Percentiles rank a stretch among this genome's conserved stretches.
Evolutionary conservation across 30 jellyfish, hydroid and myxozoan genomes (phyloP).

Genomic region (Aurelia sp.): DNA sequence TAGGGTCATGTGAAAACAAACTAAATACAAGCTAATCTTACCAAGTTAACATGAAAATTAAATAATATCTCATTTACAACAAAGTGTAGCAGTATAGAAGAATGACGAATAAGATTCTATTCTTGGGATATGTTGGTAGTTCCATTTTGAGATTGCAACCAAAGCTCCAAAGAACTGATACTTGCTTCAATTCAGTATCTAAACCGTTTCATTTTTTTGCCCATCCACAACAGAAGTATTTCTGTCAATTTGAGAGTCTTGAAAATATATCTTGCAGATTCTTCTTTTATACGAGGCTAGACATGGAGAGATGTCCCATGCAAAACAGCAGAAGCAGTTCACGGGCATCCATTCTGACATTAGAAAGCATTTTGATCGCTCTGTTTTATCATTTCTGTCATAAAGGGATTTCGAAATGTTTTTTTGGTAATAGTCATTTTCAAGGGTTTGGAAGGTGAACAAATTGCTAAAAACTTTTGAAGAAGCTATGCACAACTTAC

Average conservation of each 20-base stretch:
- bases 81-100: neutral
- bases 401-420: too few relatives aligned
- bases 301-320: neutral
- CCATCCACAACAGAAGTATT: too few relatives aligned
- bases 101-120: neutral
- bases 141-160: neutral
- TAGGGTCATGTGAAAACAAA: too few relatives aligned
- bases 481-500: too few relatives aligned
- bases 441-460: too few relatives aligned
- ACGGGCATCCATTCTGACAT: constrained; percentile 1
- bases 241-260: neutral
- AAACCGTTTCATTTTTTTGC: too few relatives aligned
- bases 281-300: constrained; percentile 6
- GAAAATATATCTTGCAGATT: neutral
- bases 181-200: too few relatives aligned
- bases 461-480: too few relatives aligned
- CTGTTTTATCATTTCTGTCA: neutral
- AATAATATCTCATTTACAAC: neutral
- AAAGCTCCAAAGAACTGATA: too few relatives aligned
- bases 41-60: neutral
- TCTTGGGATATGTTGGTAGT: constrained; percentile 9
- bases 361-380: neutral
- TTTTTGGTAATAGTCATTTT: too few relatives aligned
- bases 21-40: too few relatives aligned
- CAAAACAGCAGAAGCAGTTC: neutral